Evolutionary conservation across 1,140 invertebrate species (phyloP).

Genomic region (Oryzaephilus surinamensis): DNA sequence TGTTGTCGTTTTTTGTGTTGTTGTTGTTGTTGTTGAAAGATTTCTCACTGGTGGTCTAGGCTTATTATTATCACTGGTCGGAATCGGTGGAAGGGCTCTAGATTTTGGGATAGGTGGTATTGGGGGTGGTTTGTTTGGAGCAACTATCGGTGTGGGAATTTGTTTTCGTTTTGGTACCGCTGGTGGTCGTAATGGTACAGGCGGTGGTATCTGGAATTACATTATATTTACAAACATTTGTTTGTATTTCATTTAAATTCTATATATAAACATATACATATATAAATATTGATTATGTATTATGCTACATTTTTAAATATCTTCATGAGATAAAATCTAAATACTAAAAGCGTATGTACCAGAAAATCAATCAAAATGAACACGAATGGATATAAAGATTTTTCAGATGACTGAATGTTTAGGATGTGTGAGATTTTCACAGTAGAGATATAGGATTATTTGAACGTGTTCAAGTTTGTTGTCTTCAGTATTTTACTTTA

Average conservation of each 20-base stretch:
- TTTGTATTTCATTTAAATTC: no score
- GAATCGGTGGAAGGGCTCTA: conserved; percentile 23
- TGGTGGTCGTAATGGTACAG: conserved; percentile 39
- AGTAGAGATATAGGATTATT: no score
- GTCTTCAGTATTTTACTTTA: no score
- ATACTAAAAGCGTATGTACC: neutral
- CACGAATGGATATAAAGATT: no score
- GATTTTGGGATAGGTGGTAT: conserved; percentile 26
- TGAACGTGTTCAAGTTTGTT: no score
- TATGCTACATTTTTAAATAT: no score
- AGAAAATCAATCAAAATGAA: neutral
- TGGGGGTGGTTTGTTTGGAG: conserved; percentile 29
- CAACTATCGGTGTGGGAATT: conserved; percentile 34
- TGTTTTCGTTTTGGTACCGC: conserved; percentile 38
- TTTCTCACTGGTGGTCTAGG: conserved; percentile 14
- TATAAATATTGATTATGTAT: no score
- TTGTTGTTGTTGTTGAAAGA: no score
- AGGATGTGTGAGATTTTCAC: no score
- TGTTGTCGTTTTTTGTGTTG: conserved; percentile 5
- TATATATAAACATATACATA: neutral
- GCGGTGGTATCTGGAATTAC: conserved; percentile 35
- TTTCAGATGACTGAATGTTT: no score
- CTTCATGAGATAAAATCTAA: no score
- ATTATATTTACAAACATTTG: no score
- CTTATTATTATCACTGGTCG: conserved; percentile 17